Conservation (phyloP, 1,140 invertebrate genomes). For the Harlomillsia oculata region DNA sequence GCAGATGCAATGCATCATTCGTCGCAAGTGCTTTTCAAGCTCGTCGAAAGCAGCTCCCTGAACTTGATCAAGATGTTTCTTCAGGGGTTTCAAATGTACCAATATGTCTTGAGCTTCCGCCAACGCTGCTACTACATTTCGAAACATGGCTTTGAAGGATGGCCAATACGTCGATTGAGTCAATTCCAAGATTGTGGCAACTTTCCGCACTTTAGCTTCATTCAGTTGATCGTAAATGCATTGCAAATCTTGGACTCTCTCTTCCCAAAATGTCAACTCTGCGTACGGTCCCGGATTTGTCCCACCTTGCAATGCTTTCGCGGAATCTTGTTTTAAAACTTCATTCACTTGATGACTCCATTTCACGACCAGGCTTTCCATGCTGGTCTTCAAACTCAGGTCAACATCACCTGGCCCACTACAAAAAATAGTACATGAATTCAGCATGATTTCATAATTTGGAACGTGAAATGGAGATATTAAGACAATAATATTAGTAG, state of each 20-base stretch:
- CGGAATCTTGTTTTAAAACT: constrained; percentile 76
- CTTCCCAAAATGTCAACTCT: constrained; percentile 40
- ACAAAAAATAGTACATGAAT: background rate
- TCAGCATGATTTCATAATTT: background rate
- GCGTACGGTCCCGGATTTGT: constrained; percentile 66
- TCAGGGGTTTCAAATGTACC: constrained; percentile 71
- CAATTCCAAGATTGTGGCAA: constrained; percentile 80
- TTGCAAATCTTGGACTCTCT: constrained; percentile 58
- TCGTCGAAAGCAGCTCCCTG: background rate
- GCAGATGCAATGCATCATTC: constrained; percentile 11
- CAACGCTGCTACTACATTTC: constrained; percentile 70
- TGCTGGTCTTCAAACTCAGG: constrained; percentile 75
- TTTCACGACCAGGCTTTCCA: constrained; percentile 90
- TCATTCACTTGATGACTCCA: constrained; percentile 90
- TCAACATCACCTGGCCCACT: constrained; percentile 54
- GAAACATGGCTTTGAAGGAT: constrained; percentile 73
- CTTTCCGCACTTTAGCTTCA: constrained; percentile 70
- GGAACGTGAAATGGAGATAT: too few species aligned
- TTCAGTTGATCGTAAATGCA: constrained; percentile 82
- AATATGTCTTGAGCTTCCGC: constrained; percentile 84
- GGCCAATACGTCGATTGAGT: constrained; percentile 87
- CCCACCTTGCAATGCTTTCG: constrained; percentile 62
- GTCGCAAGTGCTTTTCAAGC: background rate
- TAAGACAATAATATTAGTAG: too few species aligned
- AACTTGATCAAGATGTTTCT: constrained; percentile 46